These are phyloP conservation scores for Dreissena polymorpha DNA, from an alignment of 1,140 invertebrate genomes.

Conservation along the genomic window DNA sequence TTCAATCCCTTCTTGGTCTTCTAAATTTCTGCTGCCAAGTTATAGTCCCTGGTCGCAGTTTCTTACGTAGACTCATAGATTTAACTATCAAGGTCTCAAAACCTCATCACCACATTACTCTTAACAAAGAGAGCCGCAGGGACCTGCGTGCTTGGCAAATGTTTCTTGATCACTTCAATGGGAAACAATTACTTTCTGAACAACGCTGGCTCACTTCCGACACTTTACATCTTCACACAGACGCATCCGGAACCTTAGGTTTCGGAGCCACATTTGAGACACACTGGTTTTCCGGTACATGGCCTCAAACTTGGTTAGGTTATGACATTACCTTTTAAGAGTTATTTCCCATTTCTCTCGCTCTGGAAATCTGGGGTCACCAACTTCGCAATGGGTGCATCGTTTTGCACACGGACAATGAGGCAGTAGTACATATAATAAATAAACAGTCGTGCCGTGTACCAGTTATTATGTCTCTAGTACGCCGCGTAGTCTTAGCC, in stretches of 20 bases:
- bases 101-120: conserved; percentile 37
- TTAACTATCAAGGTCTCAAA: conserved; percentile 29
- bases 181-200: conserved; percentile 30
- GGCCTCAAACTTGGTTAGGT: not conserved
- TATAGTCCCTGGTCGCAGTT: conserved; percentile 24
- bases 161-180: conserved; percentile 50
- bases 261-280: conserved; percentile 32
- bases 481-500: conserved; percentile 32
- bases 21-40: conserved; percentile 46
- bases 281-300: conserved; percentile 42
- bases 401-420: conserved; percentile 47
- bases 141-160: conserved; percentile 31
- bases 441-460: conserved; percentile 43
- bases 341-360: conserved; percentile 42
- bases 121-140: conserved; percentile 22
- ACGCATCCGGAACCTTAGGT: conserved; percentile 33
- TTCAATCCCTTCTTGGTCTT: conserved; percentile 36
- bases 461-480: conserved; percentile 40
- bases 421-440: conserved; percentile 50
- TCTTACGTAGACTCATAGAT: conserved; percentile 38
- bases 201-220: conserved; percentile 24
- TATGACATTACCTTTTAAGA: conserved; percentile 35
- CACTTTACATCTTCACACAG: conserved; percentile 40
- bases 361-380: conserved; percentile 44
- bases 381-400: conserved; percentile 12